Conservation (phyloP, 2,797 vertebrate species). For the Sebastes trivittatus region DNA sequence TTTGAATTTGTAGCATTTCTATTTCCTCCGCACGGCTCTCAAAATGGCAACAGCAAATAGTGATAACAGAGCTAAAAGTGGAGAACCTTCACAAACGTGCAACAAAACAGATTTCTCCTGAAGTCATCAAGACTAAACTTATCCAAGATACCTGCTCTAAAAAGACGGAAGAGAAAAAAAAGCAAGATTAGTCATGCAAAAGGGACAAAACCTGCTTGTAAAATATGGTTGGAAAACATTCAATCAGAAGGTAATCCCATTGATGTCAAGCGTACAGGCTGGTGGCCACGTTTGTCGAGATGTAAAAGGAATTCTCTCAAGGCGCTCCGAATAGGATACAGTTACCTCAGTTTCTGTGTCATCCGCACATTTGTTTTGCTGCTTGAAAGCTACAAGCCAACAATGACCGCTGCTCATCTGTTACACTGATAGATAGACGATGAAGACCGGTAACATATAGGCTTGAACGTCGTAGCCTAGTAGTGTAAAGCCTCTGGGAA, state of each 20-base stretch:
- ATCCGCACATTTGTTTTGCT: constrained; percentile 29
- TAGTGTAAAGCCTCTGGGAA: constrained; percentile 28
- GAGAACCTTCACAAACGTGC: not conserved
- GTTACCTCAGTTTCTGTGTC: constrained; percentile 45
- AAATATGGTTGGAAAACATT: constrained; percentile 8
- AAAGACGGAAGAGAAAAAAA: not conserved
- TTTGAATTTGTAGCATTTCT: not conserved
- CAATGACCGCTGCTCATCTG: constrained; percentile 56
- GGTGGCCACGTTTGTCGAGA: constrained; percentile 2
- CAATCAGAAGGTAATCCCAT: constrained; percentile 4
- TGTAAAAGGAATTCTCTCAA: constrained; percentile 34
- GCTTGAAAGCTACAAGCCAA: constrained; percentile 37
- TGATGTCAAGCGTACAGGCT: constrained; percentile 21
- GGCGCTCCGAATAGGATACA: constrained; percentile 13
- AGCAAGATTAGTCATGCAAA: not conserved
- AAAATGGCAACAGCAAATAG: too few species aligned
- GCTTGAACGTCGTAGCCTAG: constrained; percentile 49
- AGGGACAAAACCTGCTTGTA: not conserved
- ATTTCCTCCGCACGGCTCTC: too few species aligned
- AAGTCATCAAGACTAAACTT: not conserved
- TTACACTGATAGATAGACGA: constrained; percentile 24
- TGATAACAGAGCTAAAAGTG: too few species aligned
- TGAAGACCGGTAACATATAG: constrained; percentile 52
- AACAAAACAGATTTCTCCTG: not conserved
- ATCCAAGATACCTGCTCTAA: not conserved